Base-by-base conservation (phyloP, 1,140 invertebrate species). In the Antheraea mylitta region DNA sequence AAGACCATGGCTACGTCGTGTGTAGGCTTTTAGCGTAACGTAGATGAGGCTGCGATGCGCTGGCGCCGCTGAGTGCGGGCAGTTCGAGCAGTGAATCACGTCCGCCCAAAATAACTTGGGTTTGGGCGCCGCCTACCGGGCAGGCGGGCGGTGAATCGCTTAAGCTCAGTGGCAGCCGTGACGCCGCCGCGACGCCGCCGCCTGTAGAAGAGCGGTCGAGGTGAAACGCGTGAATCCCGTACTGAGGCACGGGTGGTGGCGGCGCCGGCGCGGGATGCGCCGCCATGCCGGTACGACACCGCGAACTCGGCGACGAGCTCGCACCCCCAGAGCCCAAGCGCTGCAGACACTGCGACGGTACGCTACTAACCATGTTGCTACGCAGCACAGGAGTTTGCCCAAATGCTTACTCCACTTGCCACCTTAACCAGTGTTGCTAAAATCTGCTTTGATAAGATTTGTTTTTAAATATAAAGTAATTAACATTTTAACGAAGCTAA, bases 341-440 rank as follows among this genome's bases (percentile, higher is more conserved):
- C 90, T 93, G 92, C 92, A 92, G 87, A 78, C 91, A 92, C 77
- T 93, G 92, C 90, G 90, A 93, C 91, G 92, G 92, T 93, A 91
- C 78, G 87, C 73, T 73, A 19, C 69, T 58, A 68, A 63, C 66
- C 66, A 58, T 66, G 37, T 73, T 70, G 73, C 65, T 72, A 64
- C 70, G 71, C 71, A 69, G 65, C 64, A 71, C 45, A 53, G 45
- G 45, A 53, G 45, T 53, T 53, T 53, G 11, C 16, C 45, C 9
- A 53, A 16, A 16, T 53, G 45, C 45, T 53, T 53, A 53, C 45
- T 53, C 45, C 45, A 53, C 45, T 53, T 13, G 13, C 45, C 16
- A 53, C 45, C 16, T 53, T 53, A 53, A 53, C 45, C 45, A 53
- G 45, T n/a, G 9, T 53, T 53, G 45, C 45, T 16, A 53, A 53